Evolutionary conservation across 2,888 invertebrate genomes (phyloP), one percentile per base, ranked within the genome.

Genomic region (Chalcis sispes): DNA sequence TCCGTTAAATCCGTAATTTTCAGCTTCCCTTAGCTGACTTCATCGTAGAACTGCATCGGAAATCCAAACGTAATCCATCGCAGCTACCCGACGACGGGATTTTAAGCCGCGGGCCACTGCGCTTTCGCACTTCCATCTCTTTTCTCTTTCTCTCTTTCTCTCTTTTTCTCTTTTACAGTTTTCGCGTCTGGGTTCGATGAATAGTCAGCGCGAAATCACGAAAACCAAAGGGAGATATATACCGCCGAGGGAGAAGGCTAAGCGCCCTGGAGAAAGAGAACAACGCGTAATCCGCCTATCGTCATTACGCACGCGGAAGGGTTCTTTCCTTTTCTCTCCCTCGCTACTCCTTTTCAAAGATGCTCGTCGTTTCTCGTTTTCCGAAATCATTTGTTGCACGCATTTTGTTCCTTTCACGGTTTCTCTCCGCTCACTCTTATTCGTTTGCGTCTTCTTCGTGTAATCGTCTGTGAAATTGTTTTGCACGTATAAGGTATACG

Each of bases 221-320:
- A 48, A 56, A 62, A 71, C 15, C 32, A 64, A 23, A 5, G 10
- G 5, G 5, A 36, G 7, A 8, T 40, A 20, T 25, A 27, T 46
- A 1, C 4, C 1, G 27, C 23, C 1, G 46, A 42, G 52, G 25
- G 29, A 56, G 29, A 29, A 56, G 15, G 54, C 29, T 56, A 29
- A 29, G 48, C 40, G n/a, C 18, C 5, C 36, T n/a, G 40, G 52
- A n/a, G 23, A 5, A 4, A 29, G 48, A 52, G 67, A 73, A 46
- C 32, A 62, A 69, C 70, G 66, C 54, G 72, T 72, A 75, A 70
- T 36, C 56, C 77, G 56, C 59, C 72, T 75, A 64, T 72, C 25
- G 29, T 50, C 58, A 46, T 58, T 58, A 65, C 18, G 13, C 5
- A 18, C 64, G 36, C 2, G 15, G 36, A 64, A 36, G 58, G 36